phyloP scores from a whole-genome alignment of 2,113 vertebrate genomes.

The Lota lota region DNA sequence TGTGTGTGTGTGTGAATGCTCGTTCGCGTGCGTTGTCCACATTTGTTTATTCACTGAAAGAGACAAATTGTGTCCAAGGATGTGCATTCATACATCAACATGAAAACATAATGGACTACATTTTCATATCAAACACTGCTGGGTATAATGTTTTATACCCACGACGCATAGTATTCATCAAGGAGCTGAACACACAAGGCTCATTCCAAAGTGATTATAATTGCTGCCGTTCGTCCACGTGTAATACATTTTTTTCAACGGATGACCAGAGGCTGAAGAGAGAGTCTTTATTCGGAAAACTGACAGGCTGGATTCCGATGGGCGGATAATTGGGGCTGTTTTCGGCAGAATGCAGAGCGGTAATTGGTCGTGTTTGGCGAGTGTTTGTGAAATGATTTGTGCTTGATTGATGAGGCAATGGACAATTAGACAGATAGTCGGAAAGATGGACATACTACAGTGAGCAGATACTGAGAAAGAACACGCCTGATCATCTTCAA shows the following conservation, averaged over 20 bases:
- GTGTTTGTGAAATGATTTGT: conserved; percentile 16
- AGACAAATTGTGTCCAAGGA: no score
- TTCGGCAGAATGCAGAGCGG: not conserved
- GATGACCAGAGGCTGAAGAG: not conserved
- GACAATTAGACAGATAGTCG: conserved; percentile 25
- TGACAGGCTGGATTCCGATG: not conserved
- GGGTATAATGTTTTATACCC: no score
- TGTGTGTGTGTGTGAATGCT: not conserved
- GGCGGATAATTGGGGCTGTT: not conserved
- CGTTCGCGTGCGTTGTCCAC: not conserved
- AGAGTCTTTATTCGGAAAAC: not conserved
- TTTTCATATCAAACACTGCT: no score
- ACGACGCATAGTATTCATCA: no score
- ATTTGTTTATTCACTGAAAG: no score
- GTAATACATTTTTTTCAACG: not conserved
- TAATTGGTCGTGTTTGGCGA: conserved; percentile 10
- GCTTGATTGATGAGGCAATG: conserved; percentile 33
- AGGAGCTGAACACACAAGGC: no score
- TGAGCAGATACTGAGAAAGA: not conserved
- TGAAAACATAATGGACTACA: no score
- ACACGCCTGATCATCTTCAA: no score
- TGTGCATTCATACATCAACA: no score
- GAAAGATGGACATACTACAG: not conserved
- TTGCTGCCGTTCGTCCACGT: not conserved
- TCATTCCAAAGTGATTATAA: not conserved